Conservation (phyloP, 2,888 invertebrate species). For the Smittia sp. region DNA sequence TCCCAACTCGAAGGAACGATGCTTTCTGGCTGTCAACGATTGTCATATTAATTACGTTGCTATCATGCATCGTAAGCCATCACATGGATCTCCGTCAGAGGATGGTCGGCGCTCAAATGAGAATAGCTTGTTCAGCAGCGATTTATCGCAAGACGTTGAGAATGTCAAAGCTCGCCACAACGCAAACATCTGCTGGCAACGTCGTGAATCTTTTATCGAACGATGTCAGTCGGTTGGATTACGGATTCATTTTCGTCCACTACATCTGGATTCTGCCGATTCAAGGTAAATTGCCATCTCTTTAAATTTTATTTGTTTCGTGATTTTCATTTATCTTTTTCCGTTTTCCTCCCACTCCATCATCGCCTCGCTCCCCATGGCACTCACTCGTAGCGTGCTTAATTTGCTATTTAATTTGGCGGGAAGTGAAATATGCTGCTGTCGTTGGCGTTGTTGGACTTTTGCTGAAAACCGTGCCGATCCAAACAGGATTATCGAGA, state of each 20-base stretch:
- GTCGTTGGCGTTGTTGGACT: slow-evolving; percentile 77
- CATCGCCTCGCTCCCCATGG: neutral
- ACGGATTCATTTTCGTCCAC: slow-evolving; percentile 77
- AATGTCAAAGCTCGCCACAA: slow-evolving; percentile 67
- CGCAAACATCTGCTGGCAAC: slow-evolving; percentile 78
- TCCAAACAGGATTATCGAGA: slow-evolving; percentile 62
- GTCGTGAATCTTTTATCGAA: slow-evolving; percentile 91
- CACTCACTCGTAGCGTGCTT: slow-evolving; percentile 45
- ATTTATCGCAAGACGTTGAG: slow-evolving; percentile 65
- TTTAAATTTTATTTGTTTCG: neutral
- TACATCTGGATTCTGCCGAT: slow-evolving; percentile 86
- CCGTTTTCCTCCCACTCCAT: neutral
- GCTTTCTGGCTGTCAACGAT: slow-evolving; percentile 49
- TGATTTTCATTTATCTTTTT: neutral
- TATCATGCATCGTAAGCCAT: slow-evolving; percentile 51
- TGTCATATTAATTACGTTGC: slow-evolving; percentile 49
- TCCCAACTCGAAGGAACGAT: slow-evolving; percentile 47
- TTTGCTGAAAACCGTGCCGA: slow-evolving; percentile 73
- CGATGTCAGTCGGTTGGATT: slow-evolving; percentile 89
- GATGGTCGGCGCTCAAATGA: slow-evolving; percentile 61
- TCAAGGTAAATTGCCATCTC: slow-evolving; percentile 49
- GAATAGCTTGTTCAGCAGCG: slow-evolving; percentile 66
- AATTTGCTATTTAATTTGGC: slow-evolving; percentile 76
- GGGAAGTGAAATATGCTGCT: slow-evolving; percentile 68
- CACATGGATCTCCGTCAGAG: slow-evolving; percentile 52